These are phyloP conservation scores for Apomyelois bistriatella DNA, from an alignment of 2,888 invertebrate species.

Conservation along the genomic window DNA sequence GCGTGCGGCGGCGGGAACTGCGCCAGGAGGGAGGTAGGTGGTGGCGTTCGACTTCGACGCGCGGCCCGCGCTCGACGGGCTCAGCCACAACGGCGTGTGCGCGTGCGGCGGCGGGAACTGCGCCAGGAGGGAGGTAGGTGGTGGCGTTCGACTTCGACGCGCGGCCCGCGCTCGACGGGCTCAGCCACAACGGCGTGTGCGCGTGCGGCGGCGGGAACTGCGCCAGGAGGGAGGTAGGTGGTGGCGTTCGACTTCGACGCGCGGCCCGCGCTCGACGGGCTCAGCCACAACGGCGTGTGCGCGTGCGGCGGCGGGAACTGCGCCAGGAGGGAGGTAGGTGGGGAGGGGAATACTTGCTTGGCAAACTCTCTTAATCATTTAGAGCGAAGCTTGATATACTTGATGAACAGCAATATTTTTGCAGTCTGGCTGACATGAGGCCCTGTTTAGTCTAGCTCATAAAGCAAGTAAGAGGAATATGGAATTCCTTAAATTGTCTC, in stretches of 20 bases:
- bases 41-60: slow-evolving; percentile 90
- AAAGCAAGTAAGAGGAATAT: too few relatives aligned
- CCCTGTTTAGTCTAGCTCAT: too few relatives aligned
- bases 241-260: slow-evolving; percentile 90
- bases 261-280: slow-evolving; percentile 87
- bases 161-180: slow-evolving; percentile 87
- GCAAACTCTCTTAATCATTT: too few relatives aligned
- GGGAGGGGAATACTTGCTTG: too few relatives aligned
- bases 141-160: slow-evolving; percentile 90
- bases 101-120: slow-evolving; percentile 84
- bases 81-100: slow-evolving; percentile 91
- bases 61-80: slow-evolving; percentile 87
- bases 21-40: slow-evolving; percentile 66
- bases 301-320: slow-evolving; percentile 84
- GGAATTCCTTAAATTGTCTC: too few relatives aligned
- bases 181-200: slow-evolving; percentile 91
- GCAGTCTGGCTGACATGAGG: too few relatives aligned
- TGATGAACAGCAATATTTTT: too few relatives aligned
- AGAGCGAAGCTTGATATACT: too few relatives aligned
- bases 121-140: slow-evolving; percentile 65
- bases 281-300: slow-evolving; percentile 91
- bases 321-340: slow-evolving; percentile 65
- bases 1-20: slow-evolving; percentile 84
- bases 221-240: slow-evolving; percentile 65
- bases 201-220: slow-evolving; percentile 84